These are phyloP conservation scores for Neria commutata DNA, from an alignment of 2,888 invertebrate species.

Conservation along the genomic window DNA sequence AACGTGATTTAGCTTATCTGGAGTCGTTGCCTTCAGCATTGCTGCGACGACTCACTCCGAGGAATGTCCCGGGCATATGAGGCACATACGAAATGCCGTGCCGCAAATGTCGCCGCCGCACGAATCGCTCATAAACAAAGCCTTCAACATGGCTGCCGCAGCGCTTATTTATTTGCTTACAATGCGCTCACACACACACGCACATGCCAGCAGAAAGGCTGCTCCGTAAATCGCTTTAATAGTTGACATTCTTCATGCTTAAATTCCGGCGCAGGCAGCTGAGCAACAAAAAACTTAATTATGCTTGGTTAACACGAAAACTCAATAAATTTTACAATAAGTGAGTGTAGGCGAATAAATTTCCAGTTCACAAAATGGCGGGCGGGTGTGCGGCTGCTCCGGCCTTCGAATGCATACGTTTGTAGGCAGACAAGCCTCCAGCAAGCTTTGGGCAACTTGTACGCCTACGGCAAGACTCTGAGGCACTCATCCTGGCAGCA, in stretches of 20 bases:
- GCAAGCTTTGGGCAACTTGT: too few species aligned
- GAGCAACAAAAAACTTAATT: constrained; percentile 51
- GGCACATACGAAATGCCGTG: neutral
- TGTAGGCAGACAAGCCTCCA: constrained; percentile 7
- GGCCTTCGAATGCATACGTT: constrained; percentile 1
- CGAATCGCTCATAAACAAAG: constrained; percentile 39
- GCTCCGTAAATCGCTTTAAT: constrained; percentile 37
- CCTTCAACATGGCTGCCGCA: constrained; percentile 30
- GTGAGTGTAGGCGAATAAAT: constrained; percentile 27
- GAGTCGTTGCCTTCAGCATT: neutral
- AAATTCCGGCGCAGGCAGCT: constrained; percentile 20
- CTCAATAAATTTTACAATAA: constrained; percentile 57
- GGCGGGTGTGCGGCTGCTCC: constrained; percentile 9
- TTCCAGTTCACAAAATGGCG: neutral
- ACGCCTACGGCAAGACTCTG: too few species aligned
- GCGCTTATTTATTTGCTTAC: neutral
- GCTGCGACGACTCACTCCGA: neutral
- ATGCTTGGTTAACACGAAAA: constrained; percentile 60
- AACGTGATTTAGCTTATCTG: constrained; percentile 42
- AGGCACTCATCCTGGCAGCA: too few species aligned
- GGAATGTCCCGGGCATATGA: neutral
- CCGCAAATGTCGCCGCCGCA: neutral
- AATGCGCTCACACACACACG: constrained; percentile 5
- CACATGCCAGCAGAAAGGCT: neutral
- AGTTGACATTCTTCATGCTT: constrained; percentile 39